phyloP scores from a whole-genome alignment of 2,888 invertebrate species.

The Epirrhoe alternata region DNA sequence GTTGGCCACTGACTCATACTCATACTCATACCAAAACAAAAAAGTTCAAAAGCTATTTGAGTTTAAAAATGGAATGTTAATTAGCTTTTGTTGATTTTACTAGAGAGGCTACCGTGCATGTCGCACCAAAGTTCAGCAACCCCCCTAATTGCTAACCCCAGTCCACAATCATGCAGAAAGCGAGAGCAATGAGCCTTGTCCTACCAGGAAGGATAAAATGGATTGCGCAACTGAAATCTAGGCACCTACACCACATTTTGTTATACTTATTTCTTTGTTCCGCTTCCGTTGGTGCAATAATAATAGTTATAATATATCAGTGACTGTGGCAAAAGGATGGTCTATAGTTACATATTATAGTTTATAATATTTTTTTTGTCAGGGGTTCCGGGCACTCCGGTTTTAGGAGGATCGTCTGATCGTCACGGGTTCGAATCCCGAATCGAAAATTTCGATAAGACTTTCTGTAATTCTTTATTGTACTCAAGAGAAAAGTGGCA shows the following conservation, averaged over 20 bases:
- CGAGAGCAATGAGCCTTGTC: conserved; percentile 50
- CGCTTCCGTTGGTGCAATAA: conserved; percentile 25
- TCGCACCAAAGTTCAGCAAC: too few relatives aligned
- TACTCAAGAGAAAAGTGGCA: too few relatives aligned
- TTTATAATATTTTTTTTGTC: too few relatives aligned
- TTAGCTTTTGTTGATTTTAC: conserved; percentile 2
- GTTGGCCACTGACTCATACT: too few relatives aligned
- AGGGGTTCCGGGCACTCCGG: too few relatives aligned
- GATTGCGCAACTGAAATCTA: conserved; percentile 17
- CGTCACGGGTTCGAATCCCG: too few relatives aligned
- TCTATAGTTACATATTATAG: too few relatives aligned
- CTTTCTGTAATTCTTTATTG: too few relatives aligned
- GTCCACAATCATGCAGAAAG: conserved; percentile 56
- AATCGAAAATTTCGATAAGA: too few relatives aligned
- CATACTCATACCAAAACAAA: too few relatives aligned
- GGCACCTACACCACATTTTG: conserved; percentile 21
- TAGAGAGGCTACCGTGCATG: conserved; percentile 38
- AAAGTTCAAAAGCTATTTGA: too few relatives aligned
- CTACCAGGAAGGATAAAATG: conserved; percentile 44
- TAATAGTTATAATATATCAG: conserved; percentile 7
- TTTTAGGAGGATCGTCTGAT: too few relatives aligned
- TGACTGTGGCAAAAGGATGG: background rate
- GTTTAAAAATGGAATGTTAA: background rate
- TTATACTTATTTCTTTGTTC: conserved; percentile 24
- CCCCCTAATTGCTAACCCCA: conserved; percentile 41